phyloP scores from a whole-genome alignment of 2,113 vertebrate genomes.

The Zootoca vivipara region DNA sequence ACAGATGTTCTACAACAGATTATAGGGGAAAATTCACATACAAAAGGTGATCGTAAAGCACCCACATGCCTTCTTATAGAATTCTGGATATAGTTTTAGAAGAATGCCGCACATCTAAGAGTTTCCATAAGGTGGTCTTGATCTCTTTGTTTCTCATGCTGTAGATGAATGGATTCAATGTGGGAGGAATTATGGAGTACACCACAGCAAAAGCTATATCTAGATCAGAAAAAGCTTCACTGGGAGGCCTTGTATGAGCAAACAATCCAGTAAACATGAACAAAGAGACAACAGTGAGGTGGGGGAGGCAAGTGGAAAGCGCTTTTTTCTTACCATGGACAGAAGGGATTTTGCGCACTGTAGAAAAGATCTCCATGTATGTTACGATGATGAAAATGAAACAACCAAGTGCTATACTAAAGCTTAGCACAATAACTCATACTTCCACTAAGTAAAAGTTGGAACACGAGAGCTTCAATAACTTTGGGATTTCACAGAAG shows the following conservation, averaged over 20 bases:
- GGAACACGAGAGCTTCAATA: background rate
- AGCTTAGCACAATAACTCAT: background rate
- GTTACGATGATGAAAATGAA: background rate
- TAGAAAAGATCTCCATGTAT: background rate
- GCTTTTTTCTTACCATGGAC: background rate
- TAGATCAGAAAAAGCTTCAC: background rate
- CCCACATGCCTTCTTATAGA: no score
- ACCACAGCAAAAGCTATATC: background rate
- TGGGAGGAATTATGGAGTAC: background rate
- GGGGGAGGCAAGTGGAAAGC: background rate
- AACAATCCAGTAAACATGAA: background rate
- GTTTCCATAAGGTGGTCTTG: background rate
- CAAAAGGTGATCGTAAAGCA: no score
- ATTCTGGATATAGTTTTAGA: background rate
- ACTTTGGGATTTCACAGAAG: slow-evolving; percentile 15
- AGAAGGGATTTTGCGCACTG: background rate
- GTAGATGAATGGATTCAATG: slow-evolving; percentile 25
- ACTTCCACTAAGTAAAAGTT: background rate
- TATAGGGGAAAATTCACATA: no score
- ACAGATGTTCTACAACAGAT: no score
- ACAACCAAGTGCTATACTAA: background rate
- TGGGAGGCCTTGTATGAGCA: background rate
- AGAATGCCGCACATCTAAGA: background rate
- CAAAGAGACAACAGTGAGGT: background rate
- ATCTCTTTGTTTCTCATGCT: slow-evolving; percentile 19